These are phyloP conservation scores for Ctenochaetus hawaiiensis DNA, from an alignment of 2,797 vertebrate genomes.

Conservation along the genomic window DNA sequence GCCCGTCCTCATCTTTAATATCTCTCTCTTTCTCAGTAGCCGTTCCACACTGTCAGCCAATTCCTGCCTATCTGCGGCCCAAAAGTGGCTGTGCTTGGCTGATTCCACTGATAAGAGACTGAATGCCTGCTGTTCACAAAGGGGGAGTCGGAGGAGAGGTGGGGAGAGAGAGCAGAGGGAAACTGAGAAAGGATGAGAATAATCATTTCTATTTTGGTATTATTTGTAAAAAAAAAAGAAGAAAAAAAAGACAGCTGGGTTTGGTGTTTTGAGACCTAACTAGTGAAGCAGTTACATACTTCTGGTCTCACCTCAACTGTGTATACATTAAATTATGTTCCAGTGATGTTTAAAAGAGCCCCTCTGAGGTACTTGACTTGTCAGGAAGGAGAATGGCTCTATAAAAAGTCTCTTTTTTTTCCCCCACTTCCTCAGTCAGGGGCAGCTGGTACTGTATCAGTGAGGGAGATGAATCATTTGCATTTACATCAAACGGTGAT, in stretches of 20 bases:
- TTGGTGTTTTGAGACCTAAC: constrained; percentile 27
- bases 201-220: constrained; percentile 40
- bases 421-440: constrained; percentile 31
- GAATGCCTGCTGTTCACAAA: constrained; percentile 70
- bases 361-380: constrained; percentile 50
- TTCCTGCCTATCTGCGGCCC: constrained; percentile 72
- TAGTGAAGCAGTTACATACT: constrained; percentile 4
- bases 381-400: constrained; percentile 52
- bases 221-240: neutral
- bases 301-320: constrained; percentile 14
- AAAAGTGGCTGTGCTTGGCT: constrained; percentile 79
- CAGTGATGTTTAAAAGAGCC: constrained; percentile 35
- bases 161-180: neutral
- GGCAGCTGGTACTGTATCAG: constrained; percentile 65
- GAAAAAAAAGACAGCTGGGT: constrained; percentile 5
- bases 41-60: constrained; percentile 75
- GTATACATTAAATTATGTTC: constrained; percentile 36
- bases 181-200: constrained; percentile 52
- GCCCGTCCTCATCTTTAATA: constrained; percentile 62
- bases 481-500: constrained; percentile 79
- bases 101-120: constrained; percentile 78
- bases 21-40: constrained; percentile 55
- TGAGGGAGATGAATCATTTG: constrained; percentile 71
- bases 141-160: neutral
- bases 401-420: constrained; percentile 41